Percentiles rank a stretch among this genome's conserved stretches.
These are phyloP conservation scores for Percopsis omiscomaycus DNA, from an alignment of 2,797 vertebrate genomes.

Conservation along the genomic window DNA sequence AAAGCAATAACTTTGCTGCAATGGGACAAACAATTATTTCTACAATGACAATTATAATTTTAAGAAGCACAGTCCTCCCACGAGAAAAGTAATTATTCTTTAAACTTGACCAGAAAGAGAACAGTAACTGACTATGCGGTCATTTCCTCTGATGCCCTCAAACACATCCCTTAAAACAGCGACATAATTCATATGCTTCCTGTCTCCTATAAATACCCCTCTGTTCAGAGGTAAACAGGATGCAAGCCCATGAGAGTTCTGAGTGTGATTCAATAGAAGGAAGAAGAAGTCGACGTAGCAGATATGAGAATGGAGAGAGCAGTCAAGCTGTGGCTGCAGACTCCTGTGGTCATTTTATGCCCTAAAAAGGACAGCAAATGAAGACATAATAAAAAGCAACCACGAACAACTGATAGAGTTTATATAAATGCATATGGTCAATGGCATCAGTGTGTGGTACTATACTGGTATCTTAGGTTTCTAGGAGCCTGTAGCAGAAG, in stretches of 20 bases:
- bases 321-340: neutral
- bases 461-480: too few species aligned
- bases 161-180: constrained; percentile 37
- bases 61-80: neutral
- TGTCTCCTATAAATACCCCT: constrained; percentile 42
- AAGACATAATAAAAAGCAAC: constrained; percentile 1
- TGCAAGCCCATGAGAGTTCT: constrained; percentile 10
- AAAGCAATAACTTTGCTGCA: too few species aligned
- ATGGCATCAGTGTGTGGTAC: too few species aligned
- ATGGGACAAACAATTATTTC: too few species aligned
- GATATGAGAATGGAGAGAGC: neutral
- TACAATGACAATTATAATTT: neutral
- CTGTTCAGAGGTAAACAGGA: constrained; percentile 71
- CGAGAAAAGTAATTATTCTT: neutral
- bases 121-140: constrained; percentile 23
- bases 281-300: constrained; percentile 45
- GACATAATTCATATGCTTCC: constrained; percentile 51
- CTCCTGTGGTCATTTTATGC: neutral
- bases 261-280: constrained; percentile 58
- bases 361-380: neutral
- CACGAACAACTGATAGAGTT: too few species aligned
- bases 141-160: constrained; percentile 44
- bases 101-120: constrained; percentile 8
- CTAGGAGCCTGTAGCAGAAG: too few species aligned
- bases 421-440: too few species aligned